Percentiles rank a stretch among this genome's conserved stretches.
phyloP scores from a whole-genome alignment of 2,797 vertebrate genomes.

The Poecilia gillii region DNA sequence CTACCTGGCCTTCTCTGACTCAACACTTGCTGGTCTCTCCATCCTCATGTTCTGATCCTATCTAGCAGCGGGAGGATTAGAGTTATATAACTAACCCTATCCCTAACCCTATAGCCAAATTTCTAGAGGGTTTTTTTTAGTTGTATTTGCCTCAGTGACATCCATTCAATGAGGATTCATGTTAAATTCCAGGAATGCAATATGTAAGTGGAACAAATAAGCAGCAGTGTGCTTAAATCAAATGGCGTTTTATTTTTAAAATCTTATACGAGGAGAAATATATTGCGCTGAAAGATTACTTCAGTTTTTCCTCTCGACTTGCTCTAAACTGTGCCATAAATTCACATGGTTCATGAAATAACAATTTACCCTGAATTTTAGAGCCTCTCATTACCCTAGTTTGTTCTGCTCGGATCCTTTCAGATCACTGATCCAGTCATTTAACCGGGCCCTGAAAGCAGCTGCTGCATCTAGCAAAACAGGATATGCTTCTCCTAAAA shows the following conservation, averaged over 20 bases:
- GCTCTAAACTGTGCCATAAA: conserved; percentile 44
- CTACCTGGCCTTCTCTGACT: too few species aligned
- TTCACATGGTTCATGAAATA: conserved; percentile 43
- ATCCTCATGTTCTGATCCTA: too few species aligned
- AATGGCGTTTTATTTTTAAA: conserved; percentile 20
- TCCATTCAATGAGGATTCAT: conserved; percentile 41
- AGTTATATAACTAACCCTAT: too few species aligned
- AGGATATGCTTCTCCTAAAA: conserved; percentile 9
- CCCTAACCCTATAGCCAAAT: not conserved
- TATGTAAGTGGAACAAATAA: conserved; percentile 34
- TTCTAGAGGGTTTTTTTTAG: conserved; percentile 40
- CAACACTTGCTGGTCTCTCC: too few species aligned
- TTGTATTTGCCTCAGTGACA: conserved; percentile 47
- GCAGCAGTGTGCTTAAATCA: conserved; percentile 30
- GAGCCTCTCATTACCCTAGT: conserved; percentile 21
- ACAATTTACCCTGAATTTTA: conserved; percentile 37
- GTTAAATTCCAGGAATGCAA: conserved; percentile 30
- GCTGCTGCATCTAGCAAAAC: conserved; percentile 36
- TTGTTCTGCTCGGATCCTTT: conserved; percentile 45
- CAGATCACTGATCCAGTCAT: conserved; percentile 49
- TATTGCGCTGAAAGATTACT: not conserved
- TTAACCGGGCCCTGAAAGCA: conserved; percentile 33
- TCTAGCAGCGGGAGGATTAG: too few species aligned
- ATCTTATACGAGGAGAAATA: conserved; percentile 16
- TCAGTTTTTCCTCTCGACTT: conserved; percentile 41